phyloP scores from a whole-genome alignment of 2,888 invertebrate species.

The Tachina lurida region DNA sequence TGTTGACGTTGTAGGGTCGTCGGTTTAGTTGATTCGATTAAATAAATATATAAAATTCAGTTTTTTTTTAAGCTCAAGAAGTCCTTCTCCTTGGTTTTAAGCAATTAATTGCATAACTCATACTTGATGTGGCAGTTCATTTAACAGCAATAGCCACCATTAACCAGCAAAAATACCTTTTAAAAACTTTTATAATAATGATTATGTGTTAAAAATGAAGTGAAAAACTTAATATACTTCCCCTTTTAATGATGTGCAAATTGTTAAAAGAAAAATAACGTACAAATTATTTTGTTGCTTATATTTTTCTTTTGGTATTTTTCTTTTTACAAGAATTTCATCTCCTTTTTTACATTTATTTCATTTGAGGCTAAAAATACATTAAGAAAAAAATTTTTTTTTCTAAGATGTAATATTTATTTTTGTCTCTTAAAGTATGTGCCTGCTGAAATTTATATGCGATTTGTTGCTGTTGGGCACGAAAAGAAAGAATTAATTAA shows the following conservation, averaged over 20 bases:
- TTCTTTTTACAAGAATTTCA: neutral
- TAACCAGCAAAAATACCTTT: too few species aligned
- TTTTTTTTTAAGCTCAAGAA: too few species aligned
- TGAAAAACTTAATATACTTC: neutral
- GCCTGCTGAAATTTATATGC: conserved; percentile 17
- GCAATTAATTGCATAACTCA: too few species aligned
- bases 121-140: too few species aligned
- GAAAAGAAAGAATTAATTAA: conserved; percentile 47
- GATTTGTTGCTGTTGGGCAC: neutral
- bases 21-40: too few species aligned
- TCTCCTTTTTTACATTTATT: neutral
- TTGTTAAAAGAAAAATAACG: neutral
- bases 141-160: too few species aligned
- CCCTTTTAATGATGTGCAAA: neutral
- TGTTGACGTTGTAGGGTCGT: too few species aligned
- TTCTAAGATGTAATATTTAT: neutral
- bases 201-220: neutral
- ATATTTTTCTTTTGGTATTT: conserved; percentile 8
- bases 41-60: too few species aligned
- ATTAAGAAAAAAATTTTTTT: neutral
- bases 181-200: too few species aligned
- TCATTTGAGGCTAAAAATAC: conserved; percentile 13
- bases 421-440: conserved; percentile 1
- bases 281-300: neutral
- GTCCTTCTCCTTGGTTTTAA: too few species aligned